Conservation (phyloP, 2,888 invertebrate genomes). For the Melanostoma mellinum region DNA sequence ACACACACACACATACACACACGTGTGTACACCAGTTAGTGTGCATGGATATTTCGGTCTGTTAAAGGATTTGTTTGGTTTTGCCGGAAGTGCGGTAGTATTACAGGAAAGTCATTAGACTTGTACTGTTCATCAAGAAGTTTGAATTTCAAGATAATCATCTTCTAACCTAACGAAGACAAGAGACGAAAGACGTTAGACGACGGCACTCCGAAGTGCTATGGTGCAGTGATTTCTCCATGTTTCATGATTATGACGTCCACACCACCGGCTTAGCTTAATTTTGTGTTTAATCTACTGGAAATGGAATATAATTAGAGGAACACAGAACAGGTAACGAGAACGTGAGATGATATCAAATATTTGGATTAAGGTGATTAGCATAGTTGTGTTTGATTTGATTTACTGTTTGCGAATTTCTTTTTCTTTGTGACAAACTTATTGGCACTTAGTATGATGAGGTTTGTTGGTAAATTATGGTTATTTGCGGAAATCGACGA, state of each 20-base stretch:
- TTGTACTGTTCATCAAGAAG: conserved; percentile 44
- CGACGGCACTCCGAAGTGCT: background rate
- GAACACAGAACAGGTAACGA: conserved; percentile 15
- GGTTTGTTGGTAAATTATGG: too few relatives aligned
- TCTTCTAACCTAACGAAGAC: background rate
- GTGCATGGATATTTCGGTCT: background rate
- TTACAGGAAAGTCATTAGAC: conserved; percentile 49
- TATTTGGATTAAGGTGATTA: conserved; percentile 12
- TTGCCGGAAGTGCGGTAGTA: conserved; percentile 65
- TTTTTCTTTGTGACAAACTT: background rate
- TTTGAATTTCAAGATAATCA: conserved; percentile 22
- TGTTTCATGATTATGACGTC: conserved; percentile 53
- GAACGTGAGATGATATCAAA: conserved; percentile 15
- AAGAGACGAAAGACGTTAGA: conserved; percentile 9
- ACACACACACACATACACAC: background rate
- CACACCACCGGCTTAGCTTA: conserved; percentile 31
- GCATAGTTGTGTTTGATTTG: background rate
- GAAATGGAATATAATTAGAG: conserved; percentile 60
- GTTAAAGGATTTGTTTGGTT: conserved; percentile 47
- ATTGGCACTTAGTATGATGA: too few relatives aligned
- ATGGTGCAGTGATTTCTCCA: conserved; percentile 52
- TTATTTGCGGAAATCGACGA: too few relatives aligned
- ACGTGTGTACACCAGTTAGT: background rate
- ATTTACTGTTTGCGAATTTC: background rate
- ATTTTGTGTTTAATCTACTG: conserved; percentile 63